These are phyloP conservation scores for Pandion haliaetus DNA, from an alignment of 2,113 vertebrate species.

Conservation along the genomic window DNA sequence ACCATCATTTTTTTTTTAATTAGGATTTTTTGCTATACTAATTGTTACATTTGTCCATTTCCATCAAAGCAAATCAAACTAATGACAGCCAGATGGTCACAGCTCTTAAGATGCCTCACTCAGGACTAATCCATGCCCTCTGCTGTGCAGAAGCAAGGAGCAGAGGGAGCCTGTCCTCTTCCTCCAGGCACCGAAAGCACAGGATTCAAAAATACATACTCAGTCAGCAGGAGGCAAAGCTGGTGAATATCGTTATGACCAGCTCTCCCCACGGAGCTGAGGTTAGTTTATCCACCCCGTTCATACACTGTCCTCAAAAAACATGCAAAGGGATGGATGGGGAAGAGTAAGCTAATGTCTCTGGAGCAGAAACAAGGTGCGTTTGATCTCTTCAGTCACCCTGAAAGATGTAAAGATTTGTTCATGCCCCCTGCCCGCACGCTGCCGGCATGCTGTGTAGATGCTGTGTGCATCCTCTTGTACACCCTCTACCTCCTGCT, in stretches of 20 bases:
- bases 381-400: neutral
- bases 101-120: slow-evolving; percentile 51
- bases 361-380: neutral
- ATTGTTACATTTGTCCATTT: slow-evolving; percentile 63
- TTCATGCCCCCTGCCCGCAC: fast-evolving
- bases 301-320: neutral
- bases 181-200: neutral
- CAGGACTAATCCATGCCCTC: neutral
- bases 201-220: neutral
- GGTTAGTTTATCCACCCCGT: neutral
- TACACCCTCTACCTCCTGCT: neutral
- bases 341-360: neutral
- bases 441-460: fast-evolving
- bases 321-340: too few species aligned
- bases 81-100: slow-evolving; percentile 46
- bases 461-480: neutral
- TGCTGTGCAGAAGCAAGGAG: neutral
- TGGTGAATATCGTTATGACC: neutral
- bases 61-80: slow-evolving; percentile 51
- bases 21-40: slow-evolving; percentile 44
- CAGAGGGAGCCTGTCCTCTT: neutral
- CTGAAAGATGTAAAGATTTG: neutral
- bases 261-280: neutral
- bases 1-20: neutral
- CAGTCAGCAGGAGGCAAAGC: neutral